Percentiles rank a stretch among this genome's conserved stretches.
Evolutionary conservation across 2,888 invertebrate genomes (phyloP).

Genomic region (Scaptomyza tumidula): DNA sequence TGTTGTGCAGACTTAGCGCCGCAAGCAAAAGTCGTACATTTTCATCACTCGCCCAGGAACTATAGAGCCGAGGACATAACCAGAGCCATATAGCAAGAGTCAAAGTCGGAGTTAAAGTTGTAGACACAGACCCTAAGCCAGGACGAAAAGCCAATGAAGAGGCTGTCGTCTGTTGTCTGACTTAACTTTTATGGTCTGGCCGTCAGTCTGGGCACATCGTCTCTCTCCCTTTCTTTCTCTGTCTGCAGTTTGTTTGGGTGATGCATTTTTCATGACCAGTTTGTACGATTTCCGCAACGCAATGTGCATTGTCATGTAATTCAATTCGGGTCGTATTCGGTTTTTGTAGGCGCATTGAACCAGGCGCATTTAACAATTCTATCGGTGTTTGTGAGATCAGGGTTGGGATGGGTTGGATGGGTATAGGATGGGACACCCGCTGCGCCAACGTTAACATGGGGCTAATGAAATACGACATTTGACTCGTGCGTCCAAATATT

Average conservation of each 20-base stretch:
- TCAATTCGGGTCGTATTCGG: slow-evolving; percentile 60
- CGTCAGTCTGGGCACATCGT: slow-evolving; percentile 24
- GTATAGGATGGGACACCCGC: slow-evolving; percentile 55
- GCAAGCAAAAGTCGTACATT: slow-evolving; percentile 73
- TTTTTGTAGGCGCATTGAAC: slow-evolving; percentile 60
- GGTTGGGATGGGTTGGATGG: slow-evolving; percentile 27
- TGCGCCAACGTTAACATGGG: slow-evolving; percentile 66
- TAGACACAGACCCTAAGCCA: slow-evolving; percentile 36
- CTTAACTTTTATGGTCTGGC: slow-evolving; percentile 49
- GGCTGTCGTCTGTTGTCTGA: slow-evolving; percentile 62
- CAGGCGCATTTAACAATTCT: slow-evolving; percentile 68
- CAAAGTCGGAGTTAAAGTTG: slow-evolving; percentile 11
- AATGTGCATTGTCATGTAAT: slow-evolving; percentile 76
- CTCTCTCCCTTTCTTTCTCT: slow-evolving; percentile 22
- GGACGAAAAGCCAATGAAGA: slow-evolving; percentile 24
- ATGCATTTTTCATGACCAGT: slow-evolving; percentile 79
- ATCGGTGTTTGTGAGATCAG: slow-evolving; percentile 52
- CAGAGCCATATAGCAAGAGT: slow-evolving; percentile 29
- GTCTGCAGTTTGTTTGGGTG: slow-evolving; percentile 41
- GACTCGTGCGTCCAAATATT: slow-evolving; percentile 70
- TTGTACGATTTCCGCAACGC: slow-evolving; percentile 79
- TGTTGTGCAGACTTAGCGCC: slow-evolving; percentile 67
- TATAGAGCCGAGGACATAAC: slow-evolving; percentile 10
- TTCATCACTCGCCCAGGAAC: slow-evolving; percentile 65
- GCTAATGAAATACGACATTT: slow-evolving; percentile 78